Evolutionary conservation across 2,113 vertebrate species (phyloP).

Genomic region (Toxotes chatareus): DNA sequence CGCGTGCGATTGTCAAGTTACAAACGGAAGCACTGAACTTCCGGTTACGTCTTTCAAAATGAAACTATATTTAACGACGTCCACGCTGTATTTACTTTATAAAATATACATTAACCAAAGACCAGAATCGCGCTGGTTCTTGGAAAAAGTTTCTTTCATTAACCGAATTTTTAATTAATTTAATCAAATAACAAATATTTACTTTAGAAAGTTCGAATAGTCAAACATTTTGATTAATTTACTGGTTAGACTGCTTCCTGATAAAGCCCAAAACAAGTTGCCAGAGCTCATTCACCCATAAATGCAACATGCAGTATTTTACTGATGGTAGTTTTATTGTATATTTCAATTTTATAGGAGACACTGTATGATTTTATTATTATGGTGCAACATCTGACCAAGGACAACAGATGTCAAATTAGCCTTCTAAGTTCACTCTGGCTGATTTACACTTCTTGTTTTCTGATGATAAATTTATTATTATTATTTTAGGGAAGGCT

Average conservation of each 20-base stretch:
- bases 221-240: background rate
- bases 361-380: background rate
- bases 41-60: conserved; percentile 43
- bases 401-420: background rate
- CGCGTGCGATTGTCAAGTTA: conserved; percentile 6
- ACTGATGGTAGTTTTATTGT: background rate
- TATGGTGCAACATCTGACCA: background rate
- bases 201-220: background rate
- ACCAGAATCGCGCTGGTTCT: no score
- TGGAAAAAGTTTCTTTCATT: background rate
- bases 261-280: background rate
- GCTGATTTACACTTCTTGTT: background rate
- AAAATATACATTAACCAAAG: no score
- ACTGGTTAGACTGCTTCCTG: no score
- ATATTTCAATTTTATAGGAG: background rate
- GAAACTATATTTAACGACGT: background rate
- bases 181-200: no score
- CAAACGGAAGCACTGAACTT: accelerated
- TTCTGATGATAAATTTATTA: no score
- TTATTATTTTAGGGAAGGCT: no score
- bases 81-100: no score
- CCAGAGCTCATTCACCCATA: background rate
- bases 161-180: background rate
- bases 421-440: no score
- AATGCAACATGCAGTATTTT: background rate